Percentiles rank a stretch among this genome's conserved stretches.
Evolutionary conservation across 1,140 invertebrate genomes (phyloP).

Genomic region (Aphaenogaster rudis): DNA sequence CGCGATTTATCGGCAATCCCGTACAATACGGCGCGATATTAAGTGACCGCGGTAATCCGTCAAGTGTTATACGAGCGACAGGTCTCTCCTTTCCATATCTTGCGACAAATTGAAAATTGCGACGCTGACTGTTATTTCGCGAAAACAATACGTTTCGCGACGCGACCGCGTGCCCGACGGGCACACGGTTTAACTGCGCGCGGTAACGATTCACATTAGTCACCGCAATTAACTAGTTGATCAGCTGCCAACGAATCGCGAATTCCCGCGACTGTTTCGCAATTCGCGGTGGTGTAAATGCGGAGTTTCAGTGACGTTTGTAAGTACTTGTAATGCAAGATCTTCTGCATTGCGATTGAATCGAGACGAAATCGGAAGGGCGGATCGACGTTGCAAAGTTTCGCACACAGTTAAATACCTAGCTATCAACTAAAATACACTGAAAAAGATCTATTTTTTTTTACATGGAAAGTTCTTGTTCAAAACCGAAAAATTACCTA

Average conservation of each 20-base stretch:
- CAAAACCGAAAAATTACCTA: too few species aligned
- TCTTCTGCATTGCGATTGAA: background rate
- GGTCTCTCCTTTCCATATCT: background rate
- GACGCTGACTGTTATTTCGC: conserved; percentile 13
- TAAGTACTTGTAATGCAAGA: conserved; percentile 1
- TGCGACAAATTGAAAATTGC: conserved; percentile 47
- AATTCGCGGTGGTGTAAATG: conserved; percentile 6
- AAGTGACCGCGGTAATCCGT: conserved; percentile 11
- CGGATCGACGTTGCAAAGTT: background rate
- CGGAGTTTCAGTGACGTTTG: background rate
- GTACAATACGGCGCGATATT: background rate
- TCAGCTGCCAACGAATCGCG: conserved; percentile 43
- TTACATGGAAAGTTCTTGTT: too few species aligned
- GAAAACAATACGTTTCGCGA: conserved; percentile 20
- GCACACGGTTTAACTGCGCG: background rate
- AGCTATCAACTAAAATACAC: background rate
- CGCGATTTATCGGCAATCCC: conserved; percentile 36
- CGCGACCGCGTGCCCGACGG: background rate
- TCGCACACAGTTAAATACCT: background rate
- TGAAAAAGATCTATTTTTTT: too few species aligned
- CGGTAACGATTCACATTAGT: conserved; percentile 18
- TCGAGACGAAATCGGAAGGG: background rate
- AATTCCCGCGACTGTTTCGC: conserved; percentile 20
- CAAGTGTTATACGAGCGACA: conserved; percentile 2
- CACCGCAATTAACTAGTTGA: conserved; percentile 47